phyloP scores from a whole-genome alignment of 2,888 invertebrate species.

The Agriopis marginaria region DNA sequence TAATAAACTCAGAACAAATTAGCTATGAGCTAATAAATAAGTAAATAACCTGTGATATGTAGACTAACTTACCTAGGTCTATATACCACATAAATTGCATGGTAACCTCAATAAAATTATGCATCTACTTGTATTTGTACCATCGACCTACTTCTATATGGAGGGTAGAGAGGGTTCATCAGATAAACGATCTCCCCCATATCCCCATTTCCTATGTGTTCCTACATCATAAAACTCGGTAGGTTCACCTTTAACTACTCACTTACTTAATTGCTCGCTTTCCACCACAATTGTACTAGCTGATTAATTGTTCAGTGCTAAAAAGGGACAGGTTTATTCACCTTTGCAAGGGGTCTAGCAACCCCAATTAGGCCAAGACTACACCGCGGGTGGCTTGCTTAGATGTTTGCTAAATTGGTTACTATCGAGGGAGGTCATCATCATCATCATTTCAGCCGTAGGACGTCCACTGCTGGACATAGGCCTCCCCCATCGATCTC shows the following conservation, averaged over 20 bases:
- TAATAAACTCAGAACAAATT: too few relatives aligned
- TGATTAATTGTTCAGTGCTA: slow-evolving; percentile 60
- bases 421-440: too few relatives aligned
- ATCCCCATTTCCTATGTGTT: background rate
- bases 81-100: background rate
- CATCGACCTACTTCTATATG: background rate
- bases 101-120: background rate
- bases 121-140: background rate
- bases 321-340: slow-evolving; percentile 67
- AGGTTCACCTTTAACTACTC: background rate
- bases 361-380: background rate
- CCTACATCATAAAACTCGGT: slow-evolving; percentile 3
- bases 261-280: slow-evolving; percentile 11
- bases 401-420: too few relatives aligned
- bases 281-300: slow-evolving; percentile 28
- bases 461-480: too few relatives aligned
- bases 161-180: background rate
- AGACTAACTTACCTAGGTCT: background rate
- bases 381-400: background rate
- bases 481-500: too few relatives aligned
- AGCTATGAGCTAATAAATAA: too few relatives aligned
- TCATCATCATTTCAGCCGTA: too few relatives aligned
- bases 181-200: background rate
- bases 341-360: slow-evolving; percentile 55
- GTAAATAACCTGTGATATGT: too few relatives aligned